These are phyloP conservation scores for Apeltes quadracus DNA, from an alignment of 2,113 vertebrate genomes.

Conservation along the genomic window DNA sequence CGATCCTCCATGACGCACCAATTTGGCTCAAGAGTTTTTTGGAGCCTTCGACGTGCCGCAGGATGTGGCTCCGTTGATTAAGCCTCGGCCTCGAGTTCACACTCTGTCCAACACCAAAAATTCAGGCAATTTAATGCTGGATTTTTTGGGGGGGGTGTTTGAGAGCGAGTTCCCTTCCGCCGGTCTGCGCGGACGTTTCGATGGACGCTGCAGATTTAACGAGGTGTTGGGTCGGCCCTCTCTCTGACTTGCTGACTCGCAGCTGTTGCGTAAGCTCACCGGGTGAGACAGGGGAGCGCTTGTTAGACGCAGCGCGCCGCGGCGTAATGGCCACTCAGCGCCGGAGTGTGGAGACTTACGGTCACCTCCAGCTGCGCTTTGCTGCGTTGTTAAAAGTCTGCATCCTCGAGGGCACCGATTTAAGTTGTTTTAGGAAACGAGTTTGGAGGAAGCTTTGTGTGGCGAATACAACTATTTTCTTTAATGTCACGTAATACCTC, in stretches of 20 bases:
- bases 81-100: constrained; percentile 53
- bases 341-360: constrained; percentile 40
- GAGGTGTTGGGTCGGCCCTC: constrained; percentile 49
- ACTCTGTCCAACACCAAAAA: constrained; percentile 59
- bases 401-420: constrained; percentile 27
- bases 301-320: constrained; percentile 44
- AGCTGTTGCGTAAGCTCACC: constrained; percentile 52
- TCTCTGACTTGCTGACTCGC: constrained; percentile 37
- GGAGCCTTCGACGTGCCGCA: constrained; percentile 54
- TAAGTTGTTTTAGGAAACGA: constrained; percentile 36
- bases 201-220: constrained; percentile 57
- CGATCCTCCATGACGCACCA: constrained; percentile 60
- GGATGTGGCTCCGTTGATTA: constrained; percentile 63
- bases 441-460: constrained; percentile 11
- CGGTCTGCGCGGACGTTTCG: constrained; percentile 33
- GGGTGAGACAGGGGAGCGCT: constrained; percentile 48
- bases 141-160: constrained; percentile 52
- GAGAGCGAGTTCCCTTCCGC: constrained; percentile 39
- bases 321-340: constrained; percentile 49
- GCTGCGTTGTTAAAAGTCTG: constrained; percentile 33
- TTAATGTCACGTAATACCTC: constrained; percentile 7
- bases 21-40: constrained; percentile 62
- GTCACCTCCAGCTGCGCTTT: constrained; percentile 56
- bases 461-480: constrained; percentile 15
- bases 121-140: constrained; percentile 50